phyloP scores from a whole-genome alignment of 2,797 vertebrate species.

The Alca torda region DNA sequence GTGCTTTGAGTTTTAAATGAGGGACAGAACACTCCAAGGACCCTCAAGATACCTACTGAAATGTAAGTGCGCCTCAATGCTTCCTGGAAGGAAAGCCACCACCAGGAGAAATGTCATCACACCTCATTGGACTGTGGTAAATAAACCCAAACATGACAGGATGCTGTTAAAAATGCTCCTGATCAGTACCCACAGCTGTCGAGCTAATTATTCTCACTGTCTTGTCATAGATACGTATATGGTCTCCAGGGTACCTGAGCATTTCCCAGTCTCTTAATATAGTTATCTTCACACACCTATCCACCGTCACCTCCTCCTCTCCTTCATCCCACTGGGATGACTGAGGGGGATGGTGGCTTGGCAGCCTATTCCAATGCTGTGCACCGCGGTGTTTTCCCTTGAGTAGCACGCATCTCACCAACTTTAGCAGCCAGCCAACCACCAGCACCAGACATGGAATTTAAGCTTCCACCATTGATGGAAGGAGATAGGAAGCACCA shows the following conservation, averaged over 20 bases:
- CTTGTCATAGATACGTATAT: slow-evolving; percentile 12
- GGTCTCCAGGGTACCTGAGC: background rate
- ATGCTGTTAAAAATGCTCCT: slow-evolving; percentile 20
- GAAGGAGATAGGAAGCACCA: background rate
- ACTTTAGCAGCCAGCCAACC: background rate
- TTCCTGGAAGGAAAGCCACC: slow-evolving; percentile 9
- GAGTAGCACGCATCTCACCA: background rate
- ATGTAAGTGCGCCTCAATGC: background rate
- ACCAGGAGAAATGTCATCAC: slow-evolving; percentile 11
- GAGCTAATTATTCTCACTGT: slow-evolving; percentile 36
- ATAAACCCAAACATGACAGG: slow-evolving; percentile 39
- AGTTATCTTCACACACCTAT: background rate
- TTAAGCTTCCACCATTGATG: background rate
- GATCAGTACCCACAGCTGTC: slow-evolving; percentile 10
- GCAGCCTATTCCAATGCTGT: background rate
- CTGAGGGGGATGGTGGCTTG: background rate
- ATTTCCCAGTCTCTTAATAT: background rate
- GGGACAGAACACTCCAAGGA: background rate
- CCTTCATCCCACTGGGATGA: background rate
- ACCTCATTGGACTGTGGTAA: slow-evolving; percentile 39
- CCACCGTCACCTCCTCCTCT: background rate
- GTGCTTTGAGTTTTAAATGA: slow-evolving; percentile 26
- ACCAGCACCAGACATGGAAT: background rate
- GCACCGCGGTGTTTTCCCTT: background rate
- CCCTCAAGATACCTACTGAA: slow-evolving; percentile 5